Evolutionary conservation across 2,888 invertebrate species (phyloP), one percentile per base, ranked within the genome.

Genomic region (Acanthoscelides obtectus): DNA sequence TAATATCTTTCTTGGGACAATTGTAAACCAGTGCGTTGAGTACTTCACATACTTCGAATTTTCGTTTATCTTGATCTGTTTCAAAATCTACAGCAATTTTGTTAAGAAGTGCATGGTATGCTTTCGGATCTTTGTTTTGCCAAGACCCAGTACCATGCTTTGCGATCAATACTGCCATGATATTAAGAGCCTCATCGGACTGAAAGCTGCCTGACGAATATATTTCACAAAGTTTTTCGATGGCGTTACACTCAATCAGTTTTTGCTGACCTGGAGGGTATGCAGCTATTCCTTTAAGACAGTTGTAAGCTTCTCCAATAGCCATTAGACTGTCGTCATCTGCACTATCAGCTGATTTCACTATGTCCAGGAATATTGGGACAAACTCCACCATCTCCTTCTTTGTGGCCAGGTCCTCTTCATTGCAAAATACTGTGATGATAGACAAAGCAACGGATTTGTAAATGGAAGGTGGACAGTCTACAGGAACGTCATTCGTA

Each of bases 391-490:
- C 88, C 90, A 96, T 93, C 80, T 95, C 94, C 27, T 93, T 91
- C 82, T 94, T 93, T 27, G 92, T 91, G 21, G 94, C 94, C 74
- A 96, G 84, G 81, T 93, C 92, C 77, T 93, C 89, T 83, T 94
- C 94, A 79, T 90, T 90, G 81, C 95, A 95, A 86, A 97, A 95
- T 72, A 93, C 92, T 0, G 96, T 94, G 64, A 97, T 88, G 72
- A 97, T 92, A 6, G 94, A 95, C 65, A 97, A 86, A 0, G 96
- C 96, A 67, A 97, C 93, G 12, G 96, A 95, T 86, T 96, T 96
- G 87, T 95, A 97, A 64, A 97, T 93, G 72, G 93, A 89, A 0
- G 95, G 93, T 2, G 96, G 95, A 81, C 97, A 97, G 81, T 95
- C 96, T 77, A 93, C 93, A 68, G 96, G 94, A 22, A 94, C 90